Evolutionary conservation across 2,797 vertebrate species (phyloP).

Genomic region (Dendrocincla tyrannina): DNA sequence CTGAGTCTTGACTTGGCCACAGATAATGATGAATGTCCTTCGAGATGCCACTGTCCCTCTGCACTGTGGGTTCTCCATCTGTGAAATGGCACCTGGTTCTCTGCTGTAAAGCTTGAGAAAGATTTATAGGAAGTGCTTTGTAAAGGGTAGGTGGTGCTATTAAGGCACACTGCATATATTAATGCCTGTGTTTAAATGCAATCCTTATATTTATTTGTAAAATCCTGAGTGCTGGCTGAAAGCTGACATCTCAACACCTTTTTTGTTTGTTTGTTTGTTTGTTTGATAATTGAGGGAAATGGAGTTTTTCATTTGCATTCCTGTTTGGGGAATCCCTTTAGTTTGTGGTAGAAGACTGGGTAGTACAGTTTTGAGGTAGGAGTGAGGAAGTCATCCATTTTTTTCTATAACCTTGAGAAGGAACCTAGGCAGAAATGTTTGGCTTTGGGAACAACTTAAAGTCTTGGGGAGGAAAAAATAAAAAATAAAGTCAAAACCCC

Average conservation of each 20-base stretch:
- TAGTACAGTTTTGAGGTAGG: neutral
- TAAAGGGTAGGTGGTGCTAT: neutral
- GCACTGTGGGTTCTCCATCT: neutral
- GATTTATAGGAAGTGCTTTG: rapidly evolving
- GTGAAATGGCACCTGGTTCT: neutral
- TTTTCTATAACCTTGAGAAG: neutral
- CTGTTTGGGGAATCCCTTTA: neutral
- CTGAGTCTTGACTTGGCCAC: neutral
- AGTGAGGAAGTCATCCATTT: neutral
- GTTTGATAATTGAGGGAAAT: neutral
- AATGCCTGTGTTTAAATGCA: rapidly evolving
- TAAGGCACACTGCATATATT: neutral
- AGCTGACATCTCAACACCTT: neutral
- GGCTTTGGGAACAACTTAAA: neutral
- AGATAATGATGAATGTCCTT: neutral
- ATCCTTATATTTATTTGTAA: neutral
- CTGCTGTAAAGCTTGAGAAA: neutral
- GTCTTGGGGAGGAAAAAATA: rapidly evolving
- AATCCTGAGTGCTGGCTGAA: neutral
- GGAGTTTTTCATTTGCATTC: neutral
- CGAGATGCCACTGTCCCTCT: neutral
- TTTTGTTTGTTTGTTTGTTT: neutral
- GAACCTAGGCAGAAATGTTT: neutral
- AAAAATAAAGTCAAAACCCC: neutral
- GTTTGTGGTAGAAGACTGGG: neutral